phyloP scores from a whole-genome alignment of 1,140 invertebrate genomes.

The Megathymus violae region DNA sequence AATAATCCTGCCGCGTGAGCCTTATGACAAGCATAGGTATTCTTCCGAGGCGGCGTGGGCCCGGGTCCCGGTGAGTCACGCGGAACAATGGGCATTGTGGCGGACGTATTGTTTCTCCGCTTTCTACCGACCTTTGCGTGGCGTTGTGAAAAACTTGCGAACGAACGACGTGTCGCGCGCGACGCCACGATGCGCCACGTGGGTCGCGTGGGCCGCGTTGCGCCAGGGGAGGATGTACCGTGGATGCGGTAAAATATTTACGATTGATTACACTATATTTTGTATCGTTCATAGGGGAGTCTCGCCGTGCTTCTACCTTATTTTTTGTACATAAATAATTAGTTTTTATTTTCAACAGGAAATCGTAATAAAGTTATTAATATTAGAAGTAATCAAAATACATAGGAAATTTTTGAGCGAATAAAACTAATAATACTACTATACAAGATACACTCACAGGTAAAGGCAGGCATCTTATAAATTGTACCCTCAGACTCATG shows the following conservation, averaged over 20 bases:
- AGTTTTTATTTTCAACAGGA: too few species aligned
- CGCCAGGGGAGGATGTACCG: neutral
- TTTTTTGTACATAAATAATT: too few species aligned
- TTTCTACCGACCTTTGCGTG: slow-evolving; percentile 30
- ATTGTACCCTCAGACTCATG: too few species aligned
- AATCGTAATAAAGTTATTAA: too few species aligned
- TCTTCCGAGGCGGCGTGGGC: slow-evolving; percentile 15
- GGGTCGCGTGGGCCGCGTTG: slow-evolving; percentile 10
- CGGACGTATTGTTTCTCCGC: slow-evolving; percentile 25
- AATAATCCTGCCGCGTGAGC: slow-evolving; percentile 11
- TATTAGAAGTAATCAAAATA: too few species aligned
- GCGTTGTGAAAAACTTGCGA: slow-evolving; percentile 21
- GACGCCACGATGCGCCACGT: neutral
- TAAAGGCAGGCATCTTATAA: too few species aligned
- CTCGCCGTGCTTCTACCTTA: too few species aligned
- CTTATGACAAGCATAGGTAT: slow-evolving; percentile 17
- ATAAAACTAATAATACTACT: too few species aligned
- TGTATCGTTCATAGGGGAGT: too few species aligned
- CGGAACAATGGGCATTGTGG: slow-evolving; percentile 27
- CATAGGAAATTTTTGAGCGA: too few species aligned
- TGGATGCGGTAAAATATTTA: slow-evolving; percentile 8
- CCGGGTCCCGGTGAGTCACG: neutral
- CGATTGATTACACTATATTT: too few species aligned
- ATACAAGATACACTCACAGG: too few species aligned
- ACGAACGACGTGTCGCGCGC: slow-evolving; percentile 11